Evolutionary conservation across 2,888 invertebrate genomes (phyloP), one percentile per base, ranked within the genome.

Genomic region (Diarsia rubi): DNA sequence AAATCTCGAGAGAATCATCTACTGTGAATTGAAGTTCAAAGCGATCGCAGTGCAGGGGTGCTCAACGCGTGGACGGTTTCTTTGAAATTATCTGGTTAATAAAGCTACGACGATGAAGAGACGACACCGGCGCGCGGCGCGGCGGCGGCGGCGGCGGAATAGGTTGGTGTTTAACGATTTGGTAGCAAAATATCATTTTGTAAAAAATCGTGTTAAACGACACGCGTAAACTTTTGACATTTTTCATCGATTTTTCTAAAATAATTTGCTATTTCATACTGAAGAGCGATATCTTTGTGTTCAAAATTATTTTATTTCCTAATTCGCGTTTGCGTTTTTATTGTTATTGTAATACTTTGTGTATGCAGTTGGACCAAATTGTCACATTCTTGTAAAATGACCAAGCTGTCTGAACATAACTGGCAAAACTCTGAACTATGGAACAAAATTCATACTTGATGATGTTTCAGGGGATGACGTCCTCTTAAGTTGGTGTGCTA

Each of bases 11-110:
- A 70, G 47, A 68, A 65, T 69, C 73, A 42, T 57, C 47, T 73
- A 73, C 73, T 54, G 59, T 81, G 82, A 81, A 76, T 68, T 70
- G 27, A 42, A 85, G 86, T 85, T 87, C 86, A 85, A 86, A 86
- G 87, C 49, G 54, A 69, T 62, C 49, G 19, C 37, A 11, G 71
- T 12, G 24, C 66, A 77, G 82, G 52, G 72, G 59, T 64, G 14
- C 42, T 59, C 37, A 77, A 69, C 64, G 5, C 42, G 49, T 14
- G n/a, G 44, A 62, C 57, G 44, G n/a, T 11, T 24, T 52, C 42
- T 74, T 21, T 19, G 27, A n/a, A 69, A 72, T 47, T 27, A 62
- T 70, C 19, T 52, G 21, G 57, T 77, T 67, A 57, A 57, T 57
- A 45, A 31, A 54, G 3, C 14, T 45, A 21, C 14, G 31, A 45